Conservation (phyloP, 2,113 vertebrate genomes). For the Alectura lathami region DNA sequence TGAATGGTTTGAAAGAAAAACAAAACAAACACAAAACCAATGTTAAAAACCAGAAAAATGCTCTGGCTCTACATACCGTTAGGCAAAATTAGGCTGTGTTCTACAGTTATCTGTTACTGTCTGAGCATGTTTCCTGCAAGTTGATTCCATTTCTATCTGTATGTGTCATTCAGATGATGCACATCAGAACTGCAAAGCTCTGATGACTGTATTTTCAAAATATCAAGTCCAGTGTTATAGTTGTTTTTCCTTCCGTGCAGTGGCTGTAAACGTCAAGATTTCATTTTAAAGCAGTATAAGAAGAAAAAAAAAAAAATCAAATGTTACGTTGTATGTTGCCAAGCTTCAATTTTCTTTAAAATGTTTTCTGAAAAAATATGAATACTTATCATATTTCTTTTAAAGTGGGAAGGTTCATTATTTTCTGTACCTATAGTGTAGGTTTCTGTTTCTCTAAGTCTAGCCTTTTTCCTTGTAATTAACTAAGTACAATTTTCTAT, state of each 20-base stretch:
- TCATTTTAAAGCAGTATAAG: background rate
- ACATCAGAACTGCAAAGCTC: background rate
- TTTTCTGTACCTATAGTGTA: background rate
- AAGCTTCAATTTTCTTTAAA: background rate
- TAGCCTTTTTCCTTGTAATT: background rate
- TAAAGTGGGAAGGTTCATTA: background rate
- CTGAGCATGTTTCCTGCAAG: background rate
- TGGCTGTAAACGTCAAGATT: background rate
- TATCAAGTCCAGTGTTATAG: background rate
- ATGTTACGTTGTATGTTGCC: background rate
- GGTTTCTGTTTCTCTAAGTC: background rate
- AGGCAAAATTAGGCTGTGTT: background rate
- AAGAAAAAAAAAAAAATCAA: background rate
- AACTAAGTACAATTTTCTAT: background rate
- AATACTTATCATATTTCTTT: background rate
- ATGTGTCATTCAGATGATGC: background rate
- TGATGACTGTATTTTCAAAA: background rate
- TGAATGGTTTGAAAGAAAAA: background rate
- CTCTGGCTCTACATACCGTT: background rate
- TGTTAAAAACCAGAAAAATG: background rate
- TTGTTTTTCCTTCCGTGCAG: background rate
- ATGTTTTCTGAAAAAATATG: background rate
- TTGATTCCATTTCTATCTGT: background rate
- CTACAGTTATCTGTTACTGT: background rate
- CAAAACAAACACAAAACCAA: background rate